A percentile compares a stretch with the other conserved stretches of the same genome.
phyloP scores from a whole-genome alignment of 2,797 vertebrate species.

The Petrocephalus schoutedeni region DNA sequence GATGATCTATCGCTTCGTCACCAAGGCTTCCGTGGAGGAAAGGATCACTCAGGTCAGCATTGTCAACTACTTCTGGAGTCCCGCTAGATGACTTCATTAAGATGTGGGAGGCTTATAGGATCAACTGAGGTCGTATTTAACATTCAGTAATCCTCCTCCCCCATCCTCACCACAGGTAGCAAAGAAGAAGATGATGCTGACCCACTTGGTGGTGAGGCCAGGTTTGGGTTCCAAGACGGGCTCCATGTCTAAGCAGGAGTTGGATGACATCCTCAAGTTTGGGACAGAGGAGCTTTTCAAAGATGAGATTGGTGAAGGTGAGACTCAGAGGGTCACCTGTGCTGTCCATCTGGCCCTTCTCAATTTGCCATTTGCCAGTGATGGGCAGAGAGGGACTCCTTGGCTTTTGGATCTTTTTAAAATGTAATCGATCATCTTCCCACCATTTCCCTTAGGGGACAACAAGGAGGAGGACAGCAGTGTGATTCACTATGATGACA shows the following conservation, averaged over 20 bases:
- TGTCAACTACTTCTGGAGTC: neutral
- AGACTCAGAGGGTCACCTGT: slow-evolving; percentile 27
- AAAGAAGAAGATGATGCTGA: slow-evolving; percentile 99
- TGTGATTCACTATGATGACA: slow-evolving; percentile 97
- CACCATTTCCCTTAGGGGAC: slow-evolving; percentile 62
- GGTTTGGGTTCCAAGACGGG: slow-evolving; percentile 95
- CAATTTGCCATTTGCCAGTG: neutral
- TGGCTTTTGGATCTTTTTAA: neutral
- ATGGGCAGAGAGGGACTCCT: neutral
- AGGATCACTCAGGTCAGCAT: slow-evolving; percentile 79
- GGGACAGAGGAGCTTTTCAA: slow-evolving; percentile 96
- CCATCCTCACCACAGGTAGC: slow-evolving; percentile 69
- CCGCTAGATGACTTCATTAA: neutral
- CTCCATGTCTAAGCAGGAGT: slow-evolving; percentile 98
- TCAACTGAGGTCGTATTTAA: neutral
- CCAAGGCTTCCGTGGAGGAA: slow-evolving; percentile 94
- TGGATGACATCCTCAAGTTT: slow-evolving; percentile 97
- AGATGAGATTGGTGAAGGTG: slow-evolving; percentile 81
- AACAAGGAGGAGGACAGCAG: slow-evolving; percentile 95
- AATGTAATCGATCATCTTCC: neutral
- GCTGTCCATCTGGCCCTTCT: neutral
- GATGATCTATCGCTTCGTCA: slow-evolving; percentile 99
- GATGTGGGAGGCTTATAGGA: neutral
- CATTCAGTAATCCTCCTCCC: neutral
- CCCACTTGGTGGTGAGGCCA: slow-evolving; percentile 91